Conservation (phyloP, 2,113 vertebrate species). For the Nansenia antarctica region DNA sequence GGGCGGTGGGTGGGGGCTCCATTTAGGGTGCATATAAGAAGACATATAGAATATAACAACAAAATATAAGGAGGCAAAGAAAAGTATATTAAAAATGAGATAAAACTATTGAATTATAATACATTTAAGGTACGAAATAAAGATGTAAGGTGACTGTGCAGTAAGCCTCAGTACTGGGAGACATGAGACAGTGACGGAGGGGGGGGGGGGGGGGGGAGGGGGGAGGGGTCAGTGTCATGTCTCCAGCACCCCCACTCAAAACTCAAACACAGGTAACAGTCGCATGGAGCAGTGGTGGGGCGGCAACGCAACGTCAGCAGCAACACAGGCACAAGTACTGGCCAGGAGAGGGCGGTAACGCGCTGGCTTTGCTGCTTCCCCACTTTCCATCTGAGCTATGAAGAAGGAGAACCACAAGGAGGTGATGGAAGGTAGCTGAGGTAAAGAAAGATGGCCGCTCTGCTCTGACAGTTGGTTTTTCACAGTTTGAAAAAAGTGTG, state of each 20-base stretch:
- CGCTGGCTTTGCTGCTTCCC: slow-evolving; percentile 77
- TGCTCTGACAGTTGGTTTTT: slow-evolving; percentile 49
- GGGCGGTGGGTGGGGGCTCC: too few relatives aligned
- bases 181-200: slow-evolving; percentile 69
- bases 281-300: slow-evolving; percentile 67
- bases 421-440: slow-evolving; percentile 83
- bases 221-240: slow-evolving; percentile 71
- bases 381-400: slow-evolving; percentile 79
- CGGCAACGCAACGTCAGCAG: background rate
- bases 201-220: slow-evolving; percentile 3
- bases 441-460: slow-evolving; percentile 81
- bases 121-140: too few relatives aligned
- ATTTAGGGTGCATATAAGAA: too few relatives aligned
- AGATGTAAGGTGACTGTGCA: slow-evolving; percentile 4
- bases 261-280: slow-evolving; percentile 72
- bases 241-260: slow-evolving; percentile 74
- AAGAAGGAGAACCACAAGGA: slow-evolving; percentile 68
- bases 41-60: too few relatives aligned
- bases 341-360: slow-evolving; percentile 8
- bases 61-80: too few relatives aligned
- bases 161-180: slow-evolving; percentile 76
- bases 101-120: too few relatives aligned
- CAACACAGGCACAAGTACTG: background rate
- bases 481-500: slow-evolving; percentile 74
- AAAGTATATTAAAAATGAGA: too few relatives aligned